Evolutionary conservation across 1,140 invertebrate genomes (phyloP), one percentile per base, ranked within the genome.

Genomic region (Chironomus striatipennis): DNA sequence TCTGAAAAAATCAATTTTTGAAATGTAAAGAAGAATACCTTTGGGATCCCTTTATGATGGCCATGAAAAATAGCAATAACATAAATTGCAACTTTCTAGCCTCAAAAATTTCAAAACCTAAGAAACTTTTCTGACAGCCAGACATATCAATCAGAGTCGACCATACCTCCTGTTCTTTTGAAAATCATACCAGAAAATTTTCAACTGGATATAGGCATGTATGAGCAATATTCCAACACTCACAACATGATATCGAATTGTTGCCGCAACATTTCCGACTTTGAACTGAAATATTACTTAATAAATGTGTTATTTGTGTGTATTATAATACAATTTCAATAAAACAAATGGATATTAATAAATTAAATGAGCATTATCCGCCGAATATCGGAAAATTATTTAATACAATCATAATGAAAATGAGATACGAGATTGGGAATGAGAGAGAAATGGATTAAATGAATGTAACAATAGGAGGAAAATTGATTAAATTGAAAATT

Each of bases 401-500:
- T 15, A 57, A 57, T 34, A 57, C 5, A 57, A n/a, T 57, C 47
- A 57, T n/a, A 57, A 57, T 57, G 47, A 57, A 34, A 34, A 34
- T 34, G 24, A 34, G 24, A 34, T 34, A 34, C 5, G 24, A 34
- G 24, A 57, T 57, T 57, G 47, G 12, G 47, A n/a, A 57, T 34
- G 24, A 57, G 43, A 9, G 43, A 47, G 12, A 57, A 47, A 47
- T 34, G 24, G 24, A 34, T 34, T 34, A 34, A 34, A 34, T 34
- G 24, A 34, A 2, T 34, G 24, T 34, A 34, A 34, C 24, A 34
- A 34, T 34, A 34, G 24, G 43, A n/a, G 47, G 47, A 15, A 57
- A 57, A 57, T 57, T 57, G 47, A 57, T 57, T 57, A 57, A 57
- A 57, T 57, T 57, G 47, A 57, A n/a, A n/a, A 57, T 57, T 57